phyloP scores from a whole-genome alignment of 1,140 invertebrate species.

The Lethocerus indicus region DNA sequence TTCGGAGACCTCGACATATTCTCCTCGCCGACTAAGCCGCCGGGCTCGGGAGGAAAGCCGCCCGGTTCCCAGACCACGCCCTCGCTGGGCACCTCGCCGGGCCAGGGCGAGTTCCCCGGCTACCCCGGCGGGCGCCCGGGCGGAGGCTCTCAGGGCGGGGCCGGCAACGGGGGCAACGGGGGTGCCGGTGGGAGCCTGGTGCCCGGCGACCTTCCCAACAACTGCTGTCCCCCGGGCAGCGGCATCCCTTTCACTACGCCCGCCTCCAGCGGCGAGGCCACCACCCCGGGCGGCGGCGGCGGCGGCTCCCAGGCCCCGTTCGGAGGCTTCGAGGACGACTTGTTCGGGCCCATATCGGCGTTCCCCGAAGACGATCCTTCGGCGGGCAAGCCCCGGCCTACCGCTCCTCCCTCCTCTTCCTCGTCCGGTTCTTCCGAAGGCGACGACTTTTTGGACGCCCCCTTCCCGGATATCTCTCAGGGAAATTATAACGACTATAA shows the following conservation, averaged over 20 bases:
- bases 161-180: background rate
- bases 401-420: background rate
- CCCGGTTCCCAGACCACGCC: too few species aligned
- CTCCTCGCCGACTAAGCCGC: too few species aligned
- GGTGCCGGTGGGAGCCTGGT: background rate
- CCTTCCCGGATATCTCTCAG: constrained; percentile 12
- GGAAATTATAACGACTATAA: background rate
- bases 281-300: too few species aligned
- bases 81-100: too few species aligned
- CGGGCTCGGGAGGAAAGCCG: too few species aligned
- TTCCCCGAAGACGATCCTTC: constrained; percentile 12
- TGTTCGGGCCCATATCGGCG: background rate
- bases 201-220: background rate
- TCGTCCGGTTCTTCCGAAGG: constrained; percentile 20
- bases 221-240: background rate
- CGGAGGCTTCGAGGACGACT: background rate
- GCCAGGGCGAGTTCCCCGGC: too few species aligned
- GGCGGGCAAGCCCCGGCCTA: too few species aligned
- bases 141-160: constrained; percentile 5
- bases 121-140: too few species aligned
- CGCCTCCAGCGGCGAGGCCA: background rate
- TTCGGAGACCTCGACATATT: too few species aligned
- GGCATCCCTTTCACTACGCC: background rate
- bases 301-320: too few species aligned
- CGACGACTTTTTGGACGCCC: constrained; percentile 14